Conservation (phyloP, 2,797 vertebrate genomes). For the Trematomus bernacchii region DNA sequence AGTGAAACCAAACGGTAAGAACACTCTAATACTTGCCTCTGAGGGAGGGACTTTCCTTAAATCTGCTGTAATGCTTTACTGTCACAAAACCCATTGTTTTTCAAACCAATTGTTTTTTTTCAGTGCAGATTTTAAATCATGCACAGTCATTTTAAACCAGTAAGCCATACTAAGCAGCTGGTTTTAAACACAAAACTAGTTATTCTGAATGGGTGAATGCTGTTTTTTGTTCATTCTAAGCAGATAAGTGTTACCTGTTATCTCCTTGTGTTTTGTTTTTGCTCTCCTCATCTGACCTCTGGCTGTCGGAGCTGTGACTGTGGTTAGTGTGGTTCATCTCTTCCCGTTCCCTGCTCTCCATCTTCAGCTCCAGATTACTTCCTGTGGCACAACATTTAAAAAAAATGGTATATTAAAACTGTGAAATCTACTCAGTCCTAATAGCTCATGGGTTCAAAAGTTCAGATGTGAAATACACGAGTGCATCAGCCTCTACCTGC, state of each 20-base stretch:
- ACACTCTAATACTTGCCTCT: conserved; percentile 14
- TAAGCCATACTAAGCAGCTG: conserved; percentile 6
- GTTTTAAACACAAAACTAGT: background rate
- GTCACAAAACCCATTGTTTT: background rate
- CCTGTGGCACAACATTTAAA: conserved; percentile 41
- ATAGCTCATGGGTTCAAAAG: conserved; percentile 5
- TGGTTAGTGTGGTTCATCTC: conserved; percentile 84
- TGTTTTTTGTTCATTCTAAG: background rate
- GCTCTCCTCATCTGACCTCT: conserved; percentile 94
- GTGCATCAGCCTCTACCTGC: conserved; percentile 38
- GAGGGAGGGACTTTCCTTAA: conserved; percentile 12
- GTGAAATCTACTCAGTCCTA: background rate
- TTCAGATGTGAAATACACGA: background rate
- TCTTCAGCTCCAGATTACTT: conserved; percentile 90
- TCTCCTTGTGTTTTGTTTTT: conserved; percentile 89
- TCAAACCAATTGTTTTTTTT: background rate
- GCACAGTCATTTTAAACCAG: background rate
- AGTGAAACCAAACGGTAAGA: conserved; percentile 31
- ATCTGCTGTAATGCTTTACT: background rate
- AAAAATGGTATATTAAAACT: background rate
- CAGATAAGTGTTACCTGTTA: conserved; percentile 69
- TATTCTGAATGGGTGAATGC: background rate
- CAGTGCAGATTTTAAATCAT: conserved; percentile 1
- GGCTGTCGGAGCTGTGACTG: conserved; percentile 88
- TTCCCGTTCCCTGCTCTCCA: conserved; percentile 91